Evolutionary conservation across 1,140 invertebrate genomes (phyloP), one percentile per base, ranked within the genome.

Genomic region (Halotydeus destructor): DNA sequence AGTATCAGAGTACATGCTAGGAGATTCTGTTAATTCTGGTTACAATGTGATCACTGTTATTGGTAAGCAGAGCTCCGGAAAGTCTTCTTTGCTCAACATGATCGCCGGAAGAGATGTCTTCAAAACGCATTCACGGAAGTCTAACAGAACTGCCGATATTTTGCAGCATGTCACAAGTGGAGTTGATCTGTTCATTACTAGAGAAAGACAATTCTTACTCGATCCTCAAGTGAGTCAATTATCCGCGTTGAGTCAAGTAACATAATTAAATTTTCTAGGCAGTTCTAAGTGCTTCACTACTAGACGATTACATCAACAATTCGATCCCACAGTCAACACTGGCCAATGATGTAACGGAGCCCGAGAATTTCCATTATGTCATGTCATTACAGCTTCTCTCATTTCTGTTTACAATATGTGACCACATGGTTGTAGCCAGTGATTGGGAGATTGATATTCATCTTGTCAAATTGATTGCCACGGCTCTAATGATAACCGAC

Each of bases 381-480:
- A 49, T 30, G 8, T 49, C 47, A 22, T 19, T 49, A 22, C 47
- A 49, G 40, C 12, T 49, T 12, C n/a, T 46, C 12, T 41, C 45
- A 12, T 49, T 47, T 36, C 14, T 49, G 12, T 37, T 46, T 6
- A 31, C 45, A 9, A 35, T 38, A n/a, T 47, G 39, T 31, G 47
- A 49, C 36, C 41, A 49, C 30, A 9, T 49, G 6, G 44, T 49
- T 28, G 19, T 49, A n/a, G 39, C 43, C 9, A 27, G 23, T 11
- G 36, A 46, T 41, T 49, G 46, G 37, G n/a, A 16, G n/a, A 16
- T 49, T 4, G 47, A 49, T 38, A 27, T 48, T 28, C 31, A 49
- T 41, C 26, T 49, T 6, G 12, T 49, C 6, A 49, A 49, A 42
- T 32, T 49, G 14, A 27, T 49, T 3, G 38, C 47, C 3, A 47